Conservation (phyloP, 2,113 vertebrate species). For the Myiagra hebetior region DNA sequence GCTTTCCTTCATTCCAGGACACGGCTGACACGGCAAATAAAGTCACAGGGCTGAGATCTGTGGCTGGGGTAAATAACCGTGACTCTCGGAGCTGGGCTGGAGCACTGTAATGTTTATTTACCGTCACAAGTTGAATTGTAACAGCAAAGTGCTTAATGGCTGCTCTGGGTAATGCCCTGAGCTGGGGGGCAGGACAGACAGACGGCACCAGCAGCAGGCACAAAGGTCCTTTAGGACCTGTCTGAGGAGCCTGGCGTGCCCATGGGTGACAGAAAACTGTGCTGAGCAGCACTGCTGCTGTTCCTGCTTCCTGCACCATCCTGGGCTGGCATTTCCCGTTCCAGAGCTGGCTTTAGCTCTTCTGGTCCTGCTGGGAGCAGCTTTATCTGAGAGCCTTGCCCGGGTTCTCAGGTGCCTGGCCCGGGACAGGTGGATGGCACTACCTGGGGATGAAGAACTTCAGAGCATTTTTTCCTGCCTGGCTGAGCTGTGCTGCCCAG, state of each 20-base stretch:
- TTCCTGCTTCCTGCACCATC: neutral
- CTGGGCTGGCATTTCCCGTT: neutral
- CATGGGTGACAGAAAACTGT: neutral
- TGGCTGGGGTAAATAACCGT: neutral
- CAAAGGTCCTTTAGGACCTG: neutral
- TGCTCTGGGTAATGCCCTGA: neutral
- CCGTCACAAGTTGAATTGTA: neutral
- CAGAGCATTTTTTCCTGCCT: neutral
- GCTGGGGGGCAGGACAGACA: neutral
- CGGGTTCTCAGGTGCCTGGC: neutral
- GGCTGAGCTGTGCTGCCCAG: neutral
- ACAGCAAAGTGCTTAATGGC: neutral
- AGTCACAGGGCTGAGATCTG: neutral
- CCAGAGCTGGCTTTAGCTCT: too few relatives aligned
- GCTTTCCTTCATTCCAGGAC: neutral
- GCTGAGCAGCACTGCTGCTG: neutral
- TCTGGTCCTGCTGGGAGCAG: neutral
- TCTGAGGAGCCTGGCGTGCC: neutral
- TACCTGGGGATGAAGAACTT: neutral
- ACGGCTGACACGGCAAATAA: neutral
- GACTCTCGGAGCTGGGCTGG: neutral
- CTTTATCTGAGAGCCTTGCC: neutral
- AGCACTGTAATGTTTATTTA: neutral
- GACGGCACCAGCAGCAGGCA: neutral
- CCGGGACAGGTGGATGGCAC: neutral